phyloP scores from a whole-genome alignment of 2,113 vertebrate genomes.

The Sclerurus mexicanus region DNA sequence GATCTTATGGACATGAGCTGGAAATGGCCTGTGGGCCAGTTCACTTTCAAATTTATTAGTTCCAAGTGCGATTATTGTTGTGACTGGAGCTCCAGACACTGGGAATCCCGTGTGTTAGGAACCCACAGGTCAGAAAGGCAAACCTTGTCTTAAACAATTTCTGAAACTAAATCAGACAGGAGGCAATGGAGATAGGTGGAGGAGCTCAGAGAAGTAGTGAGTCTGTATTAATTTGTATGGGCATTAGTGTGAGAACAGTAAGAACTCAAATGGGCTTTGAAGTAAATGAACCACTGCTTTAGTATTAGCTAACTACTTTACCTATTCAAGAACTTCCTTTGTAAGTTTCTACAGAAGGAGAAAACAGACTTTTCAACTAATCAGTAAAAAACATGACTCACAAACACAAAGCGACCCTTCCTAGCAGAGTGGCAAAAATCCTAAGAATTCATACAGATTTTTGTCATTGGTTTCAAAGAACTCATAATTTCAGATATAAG shows the following conservation, averaged over 20 bases:
- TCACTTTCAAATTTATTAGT: not conserved
- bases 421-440: not conserved
- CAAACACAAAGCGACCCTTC: not conserved
- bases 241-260: not conserved
- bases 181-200: not conserved
- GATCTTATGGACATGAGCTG: not conserved
- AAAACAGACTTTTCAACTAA: not conserved
- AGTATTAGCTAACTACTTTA: not conserved
- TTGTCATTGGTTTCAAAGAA: not conserved
- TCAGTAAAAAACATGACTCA: not conserved
- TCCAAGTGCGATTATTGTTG: not conserved
- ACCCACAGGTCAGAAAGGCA: not conserved
- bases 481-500: not conserved
- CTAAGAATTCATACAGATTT: not conserved
- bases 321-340: not conserved
- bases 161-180: not conserved
- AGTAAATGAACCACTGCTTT: not conserved
- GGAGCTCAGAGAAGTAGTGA: not conserved
- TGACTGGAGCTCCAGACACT: not conserved
- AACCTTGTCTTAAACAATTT: not conserved
- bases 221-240: not conserved
- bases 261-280: not conserved
- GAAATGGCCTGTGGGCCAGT: not conserved
- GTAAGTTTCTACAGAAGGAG: not conserved
- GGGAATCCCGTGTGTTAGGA: rapidly evolving